phyloP scores from a whole-genome alignment of 2,797 vertebrate species.

The Melanotaenia pygmaea region DNA sequence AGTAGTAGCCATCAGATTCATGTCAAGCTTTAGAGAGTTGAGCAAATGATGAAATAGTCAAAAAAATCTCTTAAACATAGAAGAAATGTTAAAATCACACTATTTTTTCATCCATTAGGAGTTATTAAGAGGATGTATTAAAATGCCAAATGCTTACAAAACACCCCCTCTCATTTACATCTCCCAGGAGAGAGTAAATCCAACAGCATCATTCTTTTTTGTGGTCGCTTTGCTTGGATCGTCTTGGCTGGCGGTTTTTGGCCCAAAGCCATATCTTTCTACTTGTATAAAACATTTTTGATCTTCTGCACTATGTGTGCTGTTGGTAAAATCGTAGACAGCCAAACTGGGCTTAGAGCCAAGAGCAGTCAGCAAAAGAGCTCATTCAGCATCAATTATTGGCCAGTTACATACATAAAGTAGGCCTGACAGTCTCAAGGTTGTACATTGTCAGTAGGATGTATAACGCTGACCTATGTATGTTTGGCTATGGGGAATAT shows the following conservation, averaged over 20 bases:
- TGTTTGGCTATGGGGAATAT: not conserved
- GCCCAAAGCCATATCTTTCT: constrained; percentile 57
- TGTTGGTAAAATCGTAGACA: constrained; percentile 53
- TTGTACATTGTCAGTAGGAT: constrained; percentile 45
- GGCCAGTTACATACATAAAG: constrained; percentile 52
- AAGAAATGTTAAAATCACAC: constrained; percentile 24
- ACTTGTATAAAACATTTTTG: constrained; percentile 64
- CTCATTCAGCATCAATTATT: constrained; percentile 60
- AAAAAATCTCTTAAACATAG: constrained; percentile 4
- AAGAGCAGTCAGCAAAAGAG: constrained; percentile 59
- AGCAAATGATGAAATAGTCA: constrained; percentile 13
- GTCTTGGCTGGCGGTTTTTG: constrained; percentile 46
- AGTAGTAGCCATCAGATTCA: constrained; percentile 8
- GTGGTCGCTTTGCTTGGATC: constrained; percentile 41
- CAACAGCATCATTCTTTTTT: constrained; percentile 44
- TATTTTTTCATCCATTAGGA: constrained; percentile 44
- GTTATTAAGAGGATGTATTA: constrained; percentile 25
- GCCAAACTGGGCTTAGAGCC: constrained; percentile 46
- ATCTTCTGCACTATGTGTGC: constrained; percentile 52
- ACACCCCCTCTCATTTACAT: not conserved
- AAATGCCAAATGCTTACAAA: constrained; percentile 33
- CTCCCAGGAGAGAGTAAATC: constrained; percentile 41
- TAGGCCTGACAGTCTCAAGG: constrained; percentile 56
- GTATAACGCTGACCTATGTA: constrained; percentile 24
- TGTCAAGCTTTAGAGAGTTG: constrained; percentile 24